Evolutionary conservation across 2,113 vertebrate genomes (phyloP).

Genomic region (Uropsilus gracilis): DNA sequence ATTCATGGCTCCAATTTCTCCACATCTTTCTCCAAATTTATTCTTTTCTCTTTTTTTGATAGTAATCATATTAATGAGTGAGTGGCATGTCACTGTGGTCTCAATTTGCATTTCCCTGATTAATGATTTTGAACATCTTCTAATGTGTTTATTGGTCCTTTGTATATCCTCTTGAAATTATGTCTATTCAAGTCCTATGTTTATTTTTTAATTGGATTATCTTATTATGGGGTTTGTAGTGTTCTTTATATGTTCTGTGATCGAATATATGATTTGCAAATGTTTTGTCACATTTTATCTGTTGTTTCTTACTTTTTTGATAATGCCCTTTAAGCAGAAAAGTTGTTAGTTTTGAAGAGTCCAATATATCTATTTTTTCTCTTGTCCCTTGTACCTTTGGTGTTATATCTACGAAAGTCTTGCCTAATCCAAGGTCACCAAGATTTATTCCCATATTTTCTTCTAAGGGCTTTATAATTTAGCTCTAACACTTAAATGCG

Average conservation of each 20-base stretch:
- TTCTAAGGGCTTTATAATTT: constrained; percentile 18
- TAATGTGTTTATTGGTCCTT: neutral
- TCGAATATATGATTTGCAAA: neutral
- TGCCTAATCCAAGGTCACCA: constrained; percentile 28
- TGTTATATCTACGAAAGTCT: neutral
- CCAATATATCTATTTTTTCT: neutral
- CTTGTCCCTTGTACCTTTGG: neutral
- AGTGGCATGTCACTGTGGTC: neutral
- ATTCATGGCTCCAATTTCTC: neutral
- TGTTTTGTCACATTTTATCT: neutral
- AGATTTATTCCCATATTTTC: neutral
- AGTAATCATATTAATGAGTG: neutral
- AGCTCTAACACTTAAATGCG: neutral
- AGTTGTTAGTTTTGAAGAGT: neutral
- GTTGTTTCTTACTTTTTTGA: neutral
- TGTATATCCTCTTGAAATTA: neutral
- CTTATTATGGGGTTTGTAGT: neutral
- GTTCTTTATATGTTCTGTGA: neutral
- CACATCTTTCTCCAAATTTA: neutral
- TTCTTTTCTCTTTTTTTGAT: neutral
- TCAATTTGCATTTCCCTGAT: neutral
- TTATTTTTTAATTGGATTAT: neutral
- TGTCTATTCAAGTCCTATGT: neutral
- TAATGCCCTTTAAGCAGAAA: constrained; percentile 13
- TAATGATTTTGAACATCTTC: neutral